Evolutionary conservation across 2,888 invertebrate species (phyloP).

Genomic region (Epirrhoe tristata): DNA sequence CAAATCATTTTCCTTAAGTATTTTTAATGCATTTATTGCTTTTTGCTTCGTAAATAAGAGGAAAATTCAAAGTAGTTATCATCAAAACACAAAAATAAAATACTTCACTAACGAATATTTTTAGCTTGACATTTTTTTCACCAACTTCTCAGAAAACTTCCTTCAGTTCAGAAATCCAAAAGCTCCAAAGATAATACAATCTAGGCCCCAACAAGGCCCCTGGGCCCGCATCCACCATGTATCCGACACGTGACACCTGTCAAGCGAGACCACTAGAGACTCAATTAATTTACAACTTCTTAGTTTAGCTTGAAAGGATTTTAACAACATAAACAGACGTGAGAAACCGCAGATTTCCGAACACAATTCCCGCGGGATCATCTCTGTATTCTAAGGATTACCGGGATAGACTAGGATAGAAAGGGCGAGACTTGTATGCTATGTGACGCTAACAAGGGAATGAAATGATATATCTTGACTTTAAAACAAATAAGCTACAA

Average conservation of each 20-base stretch:
- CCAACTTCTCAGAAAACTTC: too few relatives aligned
- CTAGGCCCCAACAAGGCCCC: too few relatives aligned
- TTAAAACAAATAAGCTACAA: not conserved
- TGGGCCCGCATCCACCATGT: too few relatives aligned
- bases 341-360: constrained; percentile 34
- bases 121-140: too few relatives aligned
- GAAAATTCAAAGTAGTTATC: too few relatives aligned
- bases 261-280: not conserved
- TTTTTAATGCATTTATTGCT: too few relatives aligned
- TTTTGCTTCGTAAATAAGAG: too few relatives aligned
- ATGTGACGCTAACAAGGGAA: constrained; percentile 1
- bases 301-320: not conserved
- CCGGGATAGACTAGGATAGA: constrained; percentile 9
- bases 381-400: constrained; percentile 35
- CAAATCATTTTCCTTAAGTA: too few relatives aligned
- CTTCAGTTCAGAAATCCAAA: too few relatives aligned
- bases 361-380: constrained; percentile 39
- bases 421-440: constrained; percentile 2
- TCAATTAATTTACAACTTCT: not conserved
- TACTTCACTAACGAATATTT: too few relatives aligned
- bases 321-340: constrained; percentile 12
- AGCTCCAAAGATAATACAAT: too few relatives aligned
- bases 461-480: constrained; percentile 6
- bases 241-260: not conserved
- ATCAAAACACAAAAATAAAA: too few relatives aligned